These are phyloP conservation scores for Ganaspis sp. DNA, from an alignment of 1,140 invertebrate genomes.

Conservation along the genomic window DNA sequence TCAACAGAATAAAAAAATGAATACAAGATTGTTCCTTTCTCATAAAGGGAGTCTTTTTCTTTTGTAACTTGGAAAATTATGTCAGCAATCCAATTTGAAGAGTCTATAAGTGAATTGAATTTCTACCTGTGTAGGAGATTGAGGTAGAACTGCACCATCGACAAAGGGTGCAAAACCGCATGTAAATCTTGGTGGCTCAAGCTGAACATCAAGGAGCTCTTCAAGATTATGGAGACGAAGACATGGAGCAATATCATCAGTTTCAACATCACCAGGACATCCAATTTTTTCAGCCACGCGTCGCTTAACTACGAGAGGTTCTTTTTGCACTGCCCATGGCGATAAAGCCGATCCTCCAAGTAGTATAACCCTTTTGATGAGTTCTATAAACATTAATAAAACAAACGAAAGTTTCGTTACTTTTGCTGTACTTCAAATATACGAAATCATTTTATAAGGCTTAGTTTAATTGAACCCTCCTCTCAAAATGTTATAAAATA, in stretches of 20 bases:
- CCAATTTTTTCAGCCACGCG: slow-evolving; percentile 86
- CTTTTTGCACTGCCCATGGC: slow-evolving; percentile 94
- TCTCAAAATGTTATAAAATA: too few species aligned
- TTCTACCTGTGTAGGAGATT: slow-evolving; percentile 61
- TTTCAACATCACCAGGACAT: slow-evolving; percentile 85
- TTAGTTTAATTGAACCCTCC: too few species aligned
- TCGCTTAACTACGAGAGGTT: slow-evolving; percentile 88
- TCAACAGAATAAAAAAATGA: too few species aligned
- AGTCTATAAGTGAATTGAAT: neutral
- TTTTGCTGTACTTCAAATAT: too few species aligned
- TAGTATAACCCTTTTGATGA: slow-evolving; percentile 93
- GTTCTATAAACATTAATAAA: slow-evolving; percentile 77
- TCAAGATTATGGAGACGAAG: slow-evolving; percentile 84
- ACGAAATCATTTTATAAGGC: too few species aligned
- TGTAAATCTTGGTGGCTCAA: slow-evolving; percentile 88
- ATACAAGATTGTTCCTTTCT: too few species aligned
- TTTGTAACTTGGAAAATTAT: too few species aligned
- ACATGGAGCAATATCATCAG: slow-evolving; percentile 90
- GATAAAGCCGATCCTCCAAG: slow-evolving; percentile 96
- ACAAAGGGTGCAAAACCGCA: slow-evolving; percentile 93
- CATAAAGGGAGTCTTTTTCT: too few species aligned
- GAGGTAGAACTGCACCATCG: slow-evolving; percentile 86
- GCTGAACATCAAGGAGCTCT: slow-evolving; percentile 83
- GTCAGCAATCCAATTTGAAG: too few species aligned
- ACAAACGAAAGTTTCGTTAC: neutral